A percentile compares a stretch with the other conserved stretches of the same genome.
Conservation (phyloP, 2,888 invertebrate genomes). For the Dasypogon diadema region DNA sequence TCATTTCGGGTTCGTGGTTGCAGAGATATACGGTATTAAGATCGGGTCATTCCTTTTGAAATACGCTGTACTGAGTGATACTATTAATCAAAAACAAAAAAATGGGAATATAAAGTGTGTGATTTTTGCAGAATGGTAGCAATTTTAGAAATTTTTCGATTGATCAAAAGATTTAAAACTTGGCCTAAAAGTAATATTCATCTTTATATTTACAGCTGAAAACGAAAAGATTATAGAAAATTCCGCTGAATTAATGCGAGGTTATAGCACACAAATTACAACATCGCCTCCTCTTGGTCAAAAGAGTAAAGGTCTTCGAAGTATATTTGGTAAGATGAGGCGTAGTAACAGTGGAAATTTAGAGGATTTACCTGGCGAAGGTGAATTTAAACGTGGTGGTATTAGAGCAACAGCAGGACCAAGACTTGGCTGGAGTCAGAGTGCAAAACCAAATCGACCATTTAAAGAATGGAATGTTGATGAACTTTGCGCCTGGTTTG, state of each 20-base stretch:
- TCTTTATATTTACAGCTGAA: slow-evolving; percentile 71
- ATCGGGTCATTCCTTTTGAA: too few species aligned
- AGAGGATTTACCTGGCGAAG: slow-evolving; percentile 73
- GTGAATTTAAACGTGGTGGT: slow-evolving; percentile 78
- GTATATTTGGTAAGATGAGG: slow-evolving; percentile 77
- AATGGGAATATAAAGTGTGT: too few species aligned
- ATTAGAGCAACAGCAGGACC: slow-evolving; percentile 80
- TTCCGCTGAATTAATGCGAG: slow-evolving; percentile 63
- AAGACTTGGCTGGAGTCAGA: slow-evolving; percentile 74
- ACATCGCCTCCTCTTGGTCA: slow-evolving; percentile 69
- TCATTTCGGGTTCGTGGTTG: too few species aligned
- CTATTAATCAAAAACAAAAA: too few species aligned
- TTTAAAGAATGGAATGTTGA: slow-evolving; percentile 86
- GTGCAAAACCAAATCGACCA: slow-evolving; percentile 71
- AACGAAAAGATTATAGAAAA: slow-evolving; percentile 72
- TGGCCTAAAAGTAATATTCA: not conserved
- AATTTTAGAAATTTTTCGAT: too few species aligned
- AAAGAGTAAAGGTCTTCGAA: slow-evolving; percentile 74
- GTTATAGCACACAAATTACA: slow-evolving; percentile 68
- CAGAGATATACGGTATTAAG: too few species aligned
- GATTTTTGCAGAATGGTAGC: too few species aligned
- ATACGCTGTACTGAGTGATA: too few species aligned
- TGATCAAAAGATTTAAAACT: too few species aligned
- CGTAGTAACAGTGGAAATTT: slow-evolving; percentile 79
- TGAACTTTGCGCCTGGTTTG: slow-evolving; percentile 85